Conservation (phyloP, 1,140 invertebrate species). For the Oreohelix idahoensis region DNA sequence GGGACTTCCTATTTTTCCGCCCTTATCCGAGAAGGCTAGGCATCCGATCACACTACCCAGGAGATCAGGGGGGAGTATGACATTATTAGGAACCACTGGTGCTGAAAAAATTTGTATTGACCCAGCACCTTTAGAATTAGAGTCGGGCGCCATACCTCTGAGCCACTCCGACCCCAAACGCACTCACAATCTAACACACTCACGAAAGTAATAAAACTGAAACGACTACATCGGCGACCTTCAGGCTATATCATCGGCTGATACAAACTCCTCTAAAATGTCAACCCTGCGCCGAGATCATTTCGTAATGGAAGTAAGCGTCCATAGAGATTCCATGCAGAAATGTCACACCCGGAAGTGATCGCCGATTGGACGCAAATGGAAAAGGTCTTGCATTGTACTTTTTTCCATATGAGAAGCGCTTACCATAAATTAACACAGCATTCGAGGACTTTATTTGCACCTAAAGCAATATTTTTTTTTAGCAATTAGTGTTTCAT, state of each 20-base stretch:
- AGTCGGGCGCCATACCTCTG: no score
- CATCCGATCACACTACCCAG: no score
- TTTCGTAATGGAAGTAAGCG: not conserved
- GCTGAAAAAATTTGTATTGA: no score
- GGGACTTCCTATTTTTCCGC: no score
- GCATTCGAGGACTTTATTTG: no score
- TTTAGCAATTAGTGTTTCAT: no score
- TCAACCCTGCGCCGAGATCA: not conserved
- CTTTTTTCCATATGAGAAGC: not conserved
- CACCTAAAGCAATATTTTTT: no score
- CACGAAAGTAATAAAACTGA: not conserved
- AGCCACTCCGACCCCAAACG: not conserved
- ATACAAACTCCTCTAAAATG: not conserved
- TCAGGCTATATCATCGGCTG: not conserved
- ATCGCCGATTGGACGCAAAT: not conserved
- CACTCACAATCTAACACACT: not conserved
- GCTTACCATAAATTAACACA: no score
- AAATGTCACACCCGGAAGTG: conserved; percentile 4
- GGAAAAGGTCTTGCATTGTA: not conserved
- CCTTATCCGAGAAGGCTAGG: no score
- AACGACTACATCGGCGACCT: not conserved
- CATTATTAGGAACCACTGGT: no score
- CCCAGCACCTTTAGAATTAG: no score
- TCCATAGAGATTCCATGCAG: not conserved
- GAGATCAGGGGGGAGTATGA: no score